These are phyloP conservation scores for Porphyrio hochstetteri DNA, from an alignment of 2,113 vertebrate species.

Conservation along the genomic window DNA sequence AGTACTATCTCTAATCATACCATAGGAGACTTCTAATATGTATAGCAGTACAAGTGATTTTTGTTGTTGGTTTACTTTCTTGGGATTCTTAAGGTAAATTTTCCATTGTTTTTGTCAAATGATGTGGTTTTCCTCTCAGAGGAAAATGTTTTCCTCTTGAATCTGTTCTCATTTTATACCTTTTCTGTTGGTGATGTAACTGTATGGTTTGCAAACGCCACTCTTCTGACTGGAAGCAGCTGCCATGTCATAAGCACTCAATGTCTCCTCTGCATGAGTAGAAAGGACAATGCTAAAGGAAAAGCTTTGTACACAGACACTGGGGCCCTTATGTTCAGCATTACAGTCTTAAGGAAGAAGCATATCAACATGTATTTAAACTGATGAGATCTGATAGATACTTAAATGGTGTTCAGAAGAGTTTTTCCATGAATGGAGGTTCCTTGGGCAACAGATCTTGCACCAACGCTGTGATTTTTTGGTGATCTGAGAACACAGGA, in stretches of 20 bases:
- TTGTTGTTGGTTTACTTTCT: background rate
- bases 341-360: slow-evolving; percentile 12
- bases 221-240: slow-evolving; percentile 54
- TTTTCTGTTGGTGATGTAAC: background rate
- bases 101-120: background rate
- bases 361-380: slow-evolving; percentile 25
- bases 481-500: background rate
- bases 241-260: slow-evolving; percentile 10
- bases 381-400: background rate
- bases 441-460: background rate
- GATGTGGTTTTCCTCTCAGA: background rate
- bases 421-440: background rate
- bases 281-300: background rate
- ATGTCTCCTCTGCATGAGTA: background rate
- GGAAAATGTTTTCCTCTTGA: background rate
- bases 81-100: background rate
- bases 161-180: slow-evolving; percentile 1
- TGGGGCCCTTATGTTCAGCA: slow-evolving; percentile 14
- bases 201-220: background rate
- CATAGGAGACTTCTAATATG: background rate
- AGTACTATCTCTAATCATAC: background rate
- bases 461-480: background rate
- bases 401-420: background rate
- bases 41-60: background rate
- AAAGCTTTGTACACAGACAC: background rate